Conservation (phyloP, 2,113 vertebrate genomes). For the Marmota flaviventris region DNA sequence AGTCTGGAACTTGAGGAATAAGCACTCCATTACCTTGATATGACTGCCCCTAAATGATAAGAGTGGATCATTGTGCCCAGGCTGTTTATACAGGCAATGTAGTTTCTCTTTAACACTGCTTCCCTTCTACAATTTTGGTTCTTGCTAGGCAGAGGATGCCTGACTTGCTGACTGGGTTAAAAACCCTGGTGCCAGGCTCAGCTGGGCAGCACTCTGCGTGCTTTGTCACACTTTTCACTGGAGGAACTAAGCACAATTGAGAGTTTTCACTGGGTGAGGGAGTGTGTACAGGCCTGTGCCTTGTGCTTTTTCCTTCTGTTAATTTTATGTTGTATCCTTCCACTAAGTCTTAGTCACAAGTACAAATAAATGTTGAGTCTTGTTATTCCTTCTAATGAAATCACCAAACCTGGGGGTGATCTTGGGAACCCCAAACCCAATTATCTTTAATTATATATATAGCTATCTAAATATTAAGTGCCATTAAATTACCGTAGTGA, state of each 20-base stretch:
- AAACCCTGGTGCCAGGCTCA: not conserved
- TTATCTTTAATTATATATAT: conserved; percentile 2
- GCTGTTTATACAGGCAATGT: not conserved
- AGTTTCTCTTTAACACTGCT: not conserved
- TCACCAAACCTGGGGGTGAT: not conserved
- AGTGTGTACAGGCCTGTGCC: not conserved
- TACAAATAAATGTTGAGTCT: not conserved
- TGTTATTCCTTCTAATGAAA: conserved; percentile 37
- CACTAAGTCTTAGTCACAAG: not conserved
- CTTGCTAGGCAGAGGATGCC: not conserved
- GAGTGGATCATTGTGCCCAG: not conserved
- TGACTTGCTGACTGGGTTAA: not conserved
- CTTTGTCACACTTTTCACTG: not conserved
- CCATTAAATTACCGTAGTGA: conserved; percentile 94
- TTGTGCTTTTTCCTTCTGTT: not conserved
- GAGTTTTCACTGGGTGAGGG: not conserved
- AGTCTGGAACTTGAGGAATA: not conserved
- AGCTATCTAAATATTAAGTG: conserved; percentile 47
- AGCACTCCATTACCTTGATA: not conserved
- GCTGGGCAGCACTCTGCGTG: not conserved
- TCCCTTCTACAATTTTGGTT: not conserved
- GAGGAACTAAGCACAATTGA: not conserved
- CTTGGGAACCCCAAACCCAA: not conserved
- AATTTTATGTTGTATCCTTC: conserved; percentile 25
- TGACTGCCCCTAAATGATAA: not conserved